Conservation (phyloP, 1,140 invertebrate genomes). For the Gonioctena quinquepunctata region DNA sequence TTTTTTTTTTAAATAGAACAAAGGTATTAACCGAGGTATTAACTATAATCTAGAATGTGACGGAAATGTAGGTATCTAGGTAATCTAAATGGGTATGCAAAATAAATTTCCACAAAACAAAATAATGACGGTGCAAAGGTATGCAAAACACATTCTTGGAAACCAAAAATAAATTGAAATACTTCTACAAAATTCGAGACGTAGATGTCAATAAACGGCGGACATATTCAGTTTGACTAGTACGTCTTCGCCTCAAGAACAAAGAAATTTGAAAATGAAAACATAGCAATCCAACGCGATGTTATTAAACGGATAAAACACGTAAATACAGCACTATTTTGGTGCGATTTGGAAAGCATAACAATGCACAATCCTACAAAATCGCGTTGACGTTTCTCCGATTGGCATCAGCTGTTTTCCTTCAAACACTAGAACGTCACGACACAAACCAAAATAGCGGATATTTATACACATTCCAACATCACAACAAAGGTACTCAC, state of each 20-base stretch:
- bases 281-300: too few species aligned
- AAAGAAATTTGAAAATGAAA: constrained; percentile 19
- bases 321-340: neutral
- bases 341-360: neutral
- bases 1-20: too few species aligned
- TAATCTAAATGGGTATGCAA: too few species aligned
- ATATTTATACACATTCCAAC: neutral
- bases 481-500: constrained; percentile 46
- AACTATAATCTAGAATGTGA: too few species aligned
- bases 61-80: too few species aligned
- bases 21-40: too few species aligned
- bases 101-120: too few species aligned
- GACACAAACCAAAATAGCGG: constrained; percentile 6
- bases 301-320: too few species aligned
- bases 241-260: constrained; percentile 18
- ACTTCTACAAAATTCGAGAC: constrained; percentile 24
- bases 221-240: constrained; percentile 37
- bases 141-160: neutral
- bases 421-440: constrained; percentile 35
- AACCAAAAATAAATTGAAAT: neutral
- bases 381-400: neutral
- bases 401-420: constrained; percentile 46
- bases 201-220: constrained; percentile 33
- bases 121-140: neutral
- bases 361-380: constrained; percentile 11